phyloP scores from a whole-genome alignment of 2,797 vertebrate genomes.

The Rallus crepitans region DNA sequence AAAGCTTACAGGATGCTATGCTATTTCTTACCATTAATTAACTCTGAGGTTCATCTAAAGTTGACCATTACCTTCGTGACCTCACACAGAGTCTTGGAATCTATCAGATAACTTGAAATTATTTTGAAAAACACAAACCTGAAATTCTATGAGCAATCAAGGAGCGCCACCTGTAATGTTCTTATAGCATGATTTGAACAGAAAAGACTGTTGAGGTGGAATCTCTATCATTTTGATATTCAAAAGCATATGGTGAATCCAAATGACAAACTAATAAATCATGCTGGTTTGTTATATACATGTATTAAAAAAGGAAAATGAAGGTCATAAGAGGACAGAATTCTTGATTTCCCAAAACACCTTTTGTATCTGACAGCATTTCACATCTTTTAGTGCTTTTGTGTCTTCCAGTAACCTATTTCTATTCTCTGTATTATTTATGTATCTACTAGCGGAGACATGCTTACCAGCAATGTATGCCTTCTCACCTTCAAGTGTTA shows the following conservation, averaged over 20 bases:
- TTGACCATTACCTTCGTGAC: not conserved
- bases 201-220: constrained; percentile 54
- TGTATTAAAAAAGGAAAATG: constrained; percentile 27
- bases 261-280: constrained; percentile 75
- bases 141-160: constrained; percentile 57
- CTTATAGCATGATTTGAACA: no score
- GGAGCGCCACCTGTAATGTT: constrained; percentile 67
- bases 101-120: not conserved
- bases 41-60: not conserved
- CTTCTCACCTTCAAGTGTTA: not conserved
- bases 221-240: constrained; percentile 28
- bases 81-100: not conserved
- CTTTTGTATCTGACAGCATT: constrained; percentile 60
- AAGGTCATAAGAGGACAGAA: constrained; percentile 27
- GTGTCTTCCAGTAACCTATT: not conserved
- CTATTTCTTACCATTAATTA: not conserved
- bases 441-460: not conserved
- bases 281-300: constrained; percentile 53
- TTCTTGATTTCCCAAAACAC: constrained; percentile 65
- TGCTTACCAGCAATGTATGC: not conserved
- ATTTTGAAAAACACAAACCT: constrained; percentile 22
- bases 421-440: not conserved
- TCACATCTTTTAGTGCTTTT: constrained; percentile 33
- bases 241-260: constrained; percentile 58
- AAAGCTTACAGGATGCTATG: not conserved